These are phyloP conservation scores for Acanthurus leucopareius DNA, from an alignment of 2,797 vertebrate genomes.

Conservation along the genomic window DNA sequence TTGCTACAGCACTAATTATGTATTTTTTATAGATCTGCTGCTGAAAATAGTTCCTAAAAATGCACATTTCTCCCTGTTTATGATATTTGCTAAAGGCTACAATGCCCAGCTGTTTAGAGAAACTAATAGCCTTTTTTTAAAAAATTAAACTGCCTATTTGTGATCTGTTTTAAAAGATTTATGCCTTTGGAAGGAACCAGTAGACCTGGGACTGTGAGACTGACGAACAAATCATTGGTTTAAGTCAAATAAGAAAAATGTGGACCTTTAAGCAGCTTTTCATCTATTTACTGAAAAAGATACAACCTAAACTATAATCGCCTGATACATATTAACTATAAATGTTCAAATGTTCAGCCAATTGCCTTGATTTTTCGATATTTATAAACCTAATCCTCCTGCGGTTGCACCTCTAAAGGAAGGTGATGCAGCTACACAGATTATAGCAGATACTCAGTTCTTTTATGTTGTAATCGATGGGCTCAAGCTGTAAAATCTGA, in stretches of 20 bases:
- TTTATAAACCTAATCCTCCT: not conserved
- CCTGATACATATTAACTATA: not conserved
- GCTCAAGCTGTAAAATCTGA: not conserved
- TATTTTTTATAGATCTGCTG: not conserved
- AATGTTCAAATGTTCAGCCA: not conserved
- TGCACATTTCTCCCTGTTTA: not conserved
- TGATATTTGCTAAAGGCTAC: not conserved
- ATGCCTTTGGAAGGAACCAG: not conserved
- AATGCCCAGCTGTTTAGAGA: not conserved
- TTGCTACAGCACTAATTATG: not conserved
- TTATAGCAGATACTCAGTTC: not conserved
- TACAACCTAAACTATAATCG: not conserved
- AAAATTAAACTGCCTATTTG: not conserved
- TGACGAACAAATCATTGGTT: not conserved
- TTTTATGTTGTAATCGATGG: not conserved
- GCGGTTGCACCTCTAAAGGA: not conserved
- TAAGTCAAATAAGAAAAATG: not conserved
- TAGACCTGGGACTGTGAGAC: not conserved
- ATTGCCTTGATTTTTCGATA: not conserved
- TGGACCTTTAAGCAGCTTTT: not conserved
- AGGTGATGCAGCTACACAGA: not conserved
- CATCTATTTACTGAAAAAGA: not conserved
- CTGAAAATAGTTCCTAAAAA: slow-evolving; percentile 13
- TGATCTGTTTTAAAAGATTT: not conserved
- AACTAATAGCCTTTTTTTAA: not conserved